These are phyloP conservation scores for Luidia sarsii DNA, from an alignment of 53 echinoderm and acorn worm species.

Conservation along the genomic window DNA sequence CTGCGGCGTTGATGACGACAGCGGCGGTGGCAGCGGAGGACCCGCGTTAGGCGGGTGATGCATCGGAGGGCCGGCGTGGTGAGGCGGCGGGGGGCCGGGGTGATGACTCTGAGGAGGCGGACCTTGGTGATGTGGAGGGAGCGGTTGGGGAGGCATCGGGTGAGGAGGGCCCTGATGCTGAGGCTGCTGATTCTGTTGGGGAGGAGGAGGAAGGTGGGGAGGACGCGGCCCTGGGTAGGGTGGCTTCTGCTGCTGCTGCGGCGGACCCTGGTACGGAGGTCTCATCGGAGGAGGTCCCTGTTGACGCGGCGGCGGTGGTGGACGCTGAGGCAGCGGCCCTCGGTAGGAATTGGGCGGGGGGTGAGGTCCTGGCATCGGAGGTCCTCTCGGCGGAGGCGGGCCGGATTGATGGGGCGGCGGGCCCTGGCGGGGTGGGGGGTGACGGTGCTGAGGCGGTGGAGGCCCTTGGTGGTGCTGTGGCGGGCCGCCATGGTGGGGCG, in stretches of 20 bases:
- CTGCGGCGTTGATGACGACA: constrained; percentile 1
- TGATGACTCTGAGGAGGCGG: constrained; percentile 12
- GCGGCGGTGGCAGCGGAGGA: constrained; percentile 14
- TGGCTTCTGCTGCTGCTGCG: constrained; percentile 7
- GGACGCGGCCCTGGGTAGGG: constrained; percentile 6
- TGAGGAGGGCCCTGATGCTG: neutral
- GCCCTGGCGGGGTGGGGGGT: neutral
- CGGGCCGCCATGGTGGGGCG: no score
- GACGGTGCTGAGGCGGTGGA: neutral
- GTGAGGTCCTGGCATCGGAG: neutral
- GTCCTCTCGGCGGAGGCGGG: neutral
- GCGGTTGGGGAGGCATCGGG: constrained; percentile 6
- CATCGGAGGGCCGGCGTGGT: constrained; percentile 21
- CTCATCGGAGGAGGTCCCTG: neutral
- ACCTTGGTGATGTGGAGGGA: neutral
- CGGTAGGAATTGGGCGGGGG: constrained; percentile 13
- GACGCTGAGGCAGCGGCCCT: constrained; percentile 15
- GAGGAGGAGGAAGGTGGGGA: neutral
- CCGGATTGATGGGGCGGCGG: constrained; percentile 19
- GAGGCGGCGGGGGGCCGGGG: constrained; percentile 11
- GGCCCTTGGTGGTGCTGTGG: constrained; percentile 28
- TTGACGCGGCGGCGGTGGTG: constrained; percentile 11
- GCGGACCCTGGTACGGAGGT: neutral
- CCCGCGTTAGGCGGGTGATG: neutral
- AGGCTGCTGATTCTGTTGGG: constrained; percentile 11